A percentile compares a stretch with the other conserved stretches of the same genome.
phyloP scores from a whole-genome alignment of 2,888 invertebrate species.

The Andrena praecox region DNA sequence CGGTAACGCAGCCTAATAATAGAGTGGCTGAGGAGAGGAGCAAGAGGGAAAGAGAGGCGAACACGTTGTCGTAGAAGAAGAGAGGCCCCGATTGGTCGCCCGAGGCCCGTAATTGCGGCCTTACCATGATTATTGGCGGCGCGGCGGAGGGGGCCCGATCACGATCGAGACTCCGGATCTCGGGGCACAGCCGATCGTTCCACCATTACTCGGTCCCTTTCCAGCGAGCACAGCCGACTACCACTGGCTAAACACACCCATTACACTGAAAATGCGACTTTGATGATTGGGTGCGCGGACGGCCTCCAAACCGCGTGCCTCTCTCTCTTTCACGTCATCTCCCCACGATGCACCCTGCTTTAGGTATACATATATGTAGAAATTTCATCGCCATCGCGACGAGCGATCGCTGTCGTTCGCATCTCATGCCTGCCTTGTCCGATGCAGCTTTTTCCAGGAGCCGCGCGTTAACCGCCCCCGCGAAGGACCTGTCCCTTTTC shows the following conservation, averaged over 20 bases:
- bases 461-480: background rate
- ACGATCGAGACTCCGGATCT: slow-evolving; percentile 76
- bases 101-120: slow-evolving; percentile 81
- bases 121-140: slow-evolving; percentile 82
- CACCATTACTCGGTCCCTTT: slow-evolving; percentile 52
- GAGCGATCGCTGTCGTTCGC: slow-evolving; percentile 40
- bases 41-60: slow-evolving; percentile 41
- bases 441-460: background rate
- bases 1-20: slow-evolving; percentile 84
- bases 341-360: slow-evolving; percentile 33
- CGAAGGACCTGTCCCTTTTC: background rate
- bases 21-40: slow-evolving; percentile 72
- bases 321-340: slow-evolving; percentile 43
- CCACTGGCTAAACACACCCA: slow-evolving; percentile 80
- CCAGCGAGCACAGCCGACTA: slow-evolving; percentile 48
- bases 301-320: slow-evolving; percentile 31
- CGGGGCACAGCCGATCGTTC: slow-evolving; percentile 55
- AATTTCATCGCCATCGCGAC: slow-evolving; percentile 47
- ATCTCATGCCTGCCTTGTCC: background rate
- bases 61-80: slow-evolving; percentile 39
- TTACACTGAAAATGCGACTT: slow-evolving; percentile 84
- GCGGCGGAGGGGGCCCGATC: slow-evolving; percentile 76
- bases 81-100: slow-evolving; percentile 79
- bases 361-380: background rate
- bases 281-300: slow-evolving; percentile 81